These are phyloP conservation scores for Phyllotreta striolata DNA, from an alignment of 2,888 invertebrate species.

Conservation along the genomic window DNA sequence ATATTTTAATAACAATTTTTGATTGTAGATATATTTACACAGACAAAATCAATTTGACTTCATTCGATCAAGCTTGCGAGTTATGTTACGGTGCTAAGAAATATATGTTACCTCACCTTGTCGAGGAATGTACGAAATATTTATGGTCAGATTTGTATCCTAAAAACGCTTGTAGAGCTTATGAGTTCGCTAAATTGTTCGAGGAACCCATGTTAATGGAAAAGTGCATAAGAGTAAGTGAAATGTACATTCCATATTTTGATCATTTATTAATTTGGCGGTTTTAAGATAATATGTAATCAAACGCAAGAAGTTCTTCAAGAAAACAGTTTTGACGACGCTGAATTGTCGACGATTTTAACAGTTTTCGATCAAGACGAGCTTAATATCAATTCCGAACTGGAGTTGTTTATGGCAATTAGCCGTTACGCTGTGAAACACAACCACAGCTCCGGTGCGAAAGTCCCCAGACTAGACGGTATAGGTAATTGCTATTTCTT, in stretches of 20 bases:
- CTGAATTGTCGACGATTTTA: conserved; percentile 76
- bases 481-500: conserved; percentile 54
- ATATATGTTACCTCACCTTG: conserved; percentile 84
- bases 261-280: conserved; percentile 7
- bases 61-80: conserved; percentile 87
- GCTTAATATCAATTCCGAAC: conserved; percentile 76
- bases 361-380: conserved; percentile 79
- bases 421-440: conserved; percentile 72
- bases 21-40: conserved; percentile 80
- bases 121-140: conserved; percentile 83
- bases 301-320: conserved; percentile 79
- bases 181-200: conserved; percentile 86
- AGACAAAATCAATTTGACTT: conserved; percentile 79
- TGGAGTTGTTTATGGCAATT: conserved; percentile 79
- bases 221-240: conserved; percentile 75
- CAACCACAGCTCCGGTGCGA: conserved; percentile 64
- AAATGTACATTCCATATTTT: conserved; percentile 2
- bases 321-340: conserved; percentile 80
- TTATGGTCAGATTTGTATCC: conserved; percentile 84
- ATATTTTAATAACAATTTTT: conserved; percentile 1
- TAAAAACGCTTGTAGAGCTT: conserved; percentile 83
- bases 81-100: conserved; percentile 89
- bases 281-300: conserved; percentile 74
- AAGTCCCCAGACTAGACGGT: conserved; percentile 61
- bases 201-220: conserved; percentile 84